phyloP scores from a whole-genome alignment of 2,888 invertebrate species.

The Dione vanillae region DNA sequence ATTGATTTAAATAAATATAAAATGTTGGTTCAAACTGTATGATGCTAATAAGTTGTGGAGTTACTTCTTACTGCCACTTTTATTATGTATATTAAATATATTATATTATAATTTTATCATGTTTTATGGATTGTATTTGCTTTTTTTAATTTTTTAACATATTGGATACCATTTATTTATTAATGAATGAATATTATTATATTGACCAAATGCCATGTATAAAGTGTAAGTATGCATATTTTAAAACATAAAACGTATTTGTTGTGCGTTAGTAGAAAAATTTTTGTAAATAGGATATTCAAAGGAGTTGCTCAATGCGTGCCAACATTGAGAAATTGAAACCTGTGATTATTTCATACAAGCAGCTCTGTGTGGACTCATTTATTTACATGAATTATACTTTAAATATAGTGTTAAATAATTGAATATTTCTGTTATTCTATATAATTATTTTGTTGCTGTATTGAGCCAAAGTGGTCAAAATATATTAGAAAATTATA shows the following conservation, averaged over 20 bases:
- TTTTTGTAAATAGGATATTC: background rate
- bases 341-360: slow-evolving; percentile 34
- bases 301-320: slow-evolving; percentile 36
- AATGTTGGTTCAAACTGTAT: background rate
- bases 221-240: background rate
- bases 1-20: background rate
- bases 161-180: no score
- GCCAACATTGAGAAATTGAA: slow-evolving; percentile 29
- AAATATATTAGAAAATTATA: background rate
- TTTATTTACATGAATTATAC: no score
- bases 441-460: background rate
- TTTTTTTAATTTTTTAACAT: background rate
- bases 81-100: background rate
- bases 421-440: slow-evolving; percentile 2
- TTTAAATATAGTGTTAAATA: background rate
- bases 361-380: slow-evolving; percentile 33
- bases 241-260: background rate
- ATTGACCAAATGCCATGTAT: slow-evolving; percentile 17
- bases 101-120: background rate
- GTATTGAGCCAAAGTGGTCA: background rate
- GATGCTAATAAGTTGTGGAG: background rate
- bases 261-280: background rate
- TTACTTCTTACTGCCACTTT: background rate
- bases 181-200: background rate
- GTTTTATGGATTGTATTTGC: background rate